Evolutionary conservation across 2,888 invertebrate genomes (phyloP), one percentile per base, ranked within the genome.

Genomic region (Tiliacea aurago): DNA sequence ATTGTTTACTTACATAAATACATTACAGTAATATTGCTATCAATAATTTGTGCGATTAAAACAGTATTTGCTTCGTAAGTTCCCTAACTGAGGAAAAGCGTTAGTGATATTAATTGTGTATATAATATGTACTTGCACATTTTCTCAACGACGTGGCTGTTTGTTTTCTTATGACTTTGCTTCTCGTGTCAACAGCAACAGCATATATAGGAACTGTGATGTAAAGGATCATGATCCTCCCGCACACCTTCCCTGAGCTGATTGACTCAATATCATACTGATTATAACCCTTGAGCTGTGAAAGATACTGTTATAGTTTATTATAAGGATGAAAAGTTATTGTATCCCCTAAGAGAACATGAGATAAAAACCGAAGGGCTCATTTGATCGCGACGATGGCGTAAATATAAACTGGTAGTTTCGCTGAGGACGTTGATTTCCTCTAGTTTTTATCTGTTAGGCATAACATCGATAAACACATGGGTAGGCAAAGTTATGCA

Each of bases 401-500:
- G 53, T 80, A 83, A 78, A 83, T 68, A 83, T 43, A 62, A 65
- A 68, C 55, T 55, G 58, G 47, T 59, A 55, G 55, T 51, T 70
- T 80, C 37, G 33, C 45, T 80, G 70, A 83, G 33, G 65, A 47
- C 33, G 45, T 62, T 63, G 51, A 80, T 68, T 68, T 55, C 56
- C 64, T 65, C 53, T 23, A 70, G 33, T 74, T 79, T 83, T 76
- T 80, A 71, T 76, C 66, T 49, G 43, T 73, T 53, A 55, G 37
- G 51, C 37, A 47, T 78, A 68, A 63, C 47, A 76, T 84, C 80
- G 72, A 83, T 85, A 84, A 84, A 84, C 84, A 80, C 78, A 73
- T 78, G 72, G 76, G 70, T 71, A 70, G 73, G 78, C 67, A 67
- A 87, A 88, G 81, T 87, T 85, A 69, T 78, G 77, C 81, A 84